Conservation (phyloP, 2,888 invertebrate genomes). For the Muschampia plurimacula region DNA sequence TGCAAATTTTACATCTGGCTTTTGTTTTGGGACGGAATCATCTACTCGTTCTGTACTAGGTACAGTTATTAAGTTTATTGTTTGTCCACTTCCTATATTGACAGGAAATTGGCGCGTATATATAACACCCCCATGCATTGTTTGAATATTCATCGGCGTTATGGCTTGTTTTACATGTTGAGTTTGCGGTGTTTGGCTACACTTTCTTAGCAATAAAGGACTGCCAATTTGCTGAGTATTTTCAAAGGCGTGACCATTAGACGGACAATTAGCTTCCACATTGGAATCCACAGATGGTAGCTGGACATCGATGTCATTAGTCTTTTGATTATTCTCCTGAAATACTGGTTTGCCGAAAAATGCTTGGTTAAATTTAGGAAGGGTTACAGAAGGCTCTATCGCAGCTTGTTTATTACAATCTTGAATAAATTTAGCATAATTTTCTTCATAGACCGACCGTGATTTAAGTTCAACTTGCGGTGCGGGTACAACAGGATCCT, state of each 20-base stretch:
- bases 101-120: conserved; percentile 90
- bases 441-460: conserved; percentile 83
- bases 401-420: conserved; percentile 65
- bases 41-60: conserved; percentile 78
- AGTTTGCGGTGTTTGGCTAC: conserved; percentile 66
- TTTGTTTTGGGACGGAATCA: conserved; percentile 73
- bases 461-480: conserved; percentile 75
- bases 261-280: conserved; percentile 59
- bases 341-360: conserved; percentile 89
- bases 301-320: conserved; percentile 59
- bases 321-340: conserved; percentile 73
- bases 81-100: conserved; percentile 83
- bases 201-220: conserved; percentile 71
- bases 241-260: conserved; percentile 67
- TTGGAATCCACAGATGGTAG: conserved; percentile 52
- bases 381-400: conserved; percentile 77
- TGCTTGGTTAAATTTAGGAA: conserved; percentile 92
- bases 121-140: conserved; percentile 89
- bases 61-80: conserved; percentile 85
- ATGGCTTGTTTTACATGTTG: conserved; percentile 83
- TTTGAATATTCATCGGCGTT: conserved; percentile 85
- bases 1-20: conserved; percentile 57
- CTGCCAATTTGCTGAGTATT: conserved; percentile 70
- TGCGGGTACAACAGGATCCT: conserved; percentile 42
- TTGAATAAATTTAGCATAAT: conserved; percentile 84